Base-by-base conservation (phyloP, 2,888 invertebrate genomes). In the Pteria penguin region DNA sequence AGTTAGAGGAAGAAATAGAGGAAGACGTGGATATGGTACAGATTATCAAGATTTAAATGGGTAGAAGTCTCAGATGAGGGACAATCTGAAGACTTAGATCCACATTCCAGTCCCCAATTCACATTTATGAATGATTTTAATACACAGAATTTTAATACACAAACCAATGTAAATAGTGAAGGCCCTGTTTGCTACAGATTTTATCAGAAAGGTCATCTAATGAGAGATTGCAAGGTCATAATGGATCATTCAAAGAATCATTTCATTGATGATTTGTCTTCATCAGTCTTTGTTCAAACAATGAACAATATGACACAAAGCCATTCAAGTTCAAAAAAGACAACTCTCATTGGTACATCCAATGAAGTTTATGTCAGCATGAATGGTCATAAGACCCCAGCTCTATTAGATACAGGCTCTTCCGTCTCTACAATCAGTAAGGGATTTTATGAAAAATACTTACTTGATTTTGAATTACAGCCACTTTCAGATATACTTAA, bases 181-280 rank as follows among this genome's bases (percentile, higher is more conserved):
- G n/a, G n/a, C n/a, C n/a, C n/a, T n/a, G n/a, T 52, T 27, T 69
- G 69, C 52, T 69, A 58, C 2, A 45, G 45, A 18, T 45, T 8
- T 45, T 11, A 45, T 45, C 45, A 45, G 45, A 18, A 45, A 45
- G 45, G 45, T 11, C 45, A 45, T 45, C 45, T 45, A 18, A 45
- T 45, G 45, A 45, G 45, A 45, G 45, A 45, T 18, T 45, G 45
- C 45, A 45, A 18, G 18, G 45, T 45, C 45, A 45, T 11, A 29
- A 11, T 69, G 2, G 69, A 69, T 26, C 57, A 69, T 27, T 22
- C 57, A 57, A 57, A n/a, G 57, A 45, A 45, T 45, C 18, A 45
- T 45, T 45, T 45, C 18, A 45, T 45, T 45, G 45, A 45, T 45
- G 45, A 45, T 45, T 45, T 45, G 18, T 11, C 45, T 11, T 18